phyloP scores from a whole-genome alignment of 2,888 invertebrate genomes.

The Apamea anceps region DNA sequence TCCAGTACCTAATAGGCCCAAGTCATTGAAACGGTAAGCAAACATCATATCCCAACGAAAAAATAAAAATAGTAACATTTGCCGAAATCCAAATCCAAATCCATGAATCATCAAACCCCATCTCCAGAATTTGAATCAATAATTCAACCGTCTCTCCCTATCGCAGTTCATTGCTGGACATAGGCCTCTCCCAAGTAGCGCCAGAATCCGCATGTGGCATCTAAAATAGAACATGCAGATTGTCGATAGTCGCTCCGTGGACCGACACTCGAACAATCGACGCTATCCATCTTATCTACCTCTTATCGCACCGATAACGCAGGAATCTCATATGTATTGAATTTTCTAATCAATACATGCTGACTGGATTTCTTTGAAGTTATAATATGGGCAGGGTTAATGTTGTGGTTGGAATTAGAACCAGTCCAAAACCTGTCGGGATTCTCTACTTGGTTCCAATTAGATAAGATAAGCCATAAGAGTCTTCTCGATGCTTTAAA shows the following conservation, averaged over 20 bases:
- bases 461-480: too few species aligned
- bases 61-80: not conserved
- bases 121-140: conserved; percentile 19
- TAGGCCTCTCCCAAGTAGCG: conserved; percentile 59
- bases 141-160: conserved; percentile 19
- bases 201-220: conserved; percentile 74
- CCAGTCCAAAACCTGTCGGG: conserved; percentile 27
- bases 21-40: not conserved
- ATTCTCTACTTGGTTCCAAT: conserved; percentile 25
- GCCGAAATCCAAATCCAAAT: not conserved
- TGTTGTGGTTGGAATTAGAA: conserved; percentile 32
- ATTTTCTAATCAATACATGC: conserved; percentile 57
- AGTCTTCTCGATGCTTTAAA: not conserved
- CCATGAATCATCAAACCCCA: not conserved
- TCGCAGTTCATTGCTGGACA: conserved; percentile 49
- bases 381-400: conserved; percentile 43
- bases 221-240: conserved; percentile 75
- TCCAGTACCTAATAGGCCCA: not conserved
- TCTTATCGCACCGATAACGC: conserved; percentile 71
- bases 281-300: conserved; percentile 69
- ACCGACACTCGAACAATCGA: conserved; percentile 65
- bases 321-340: conserved; percentile 52
- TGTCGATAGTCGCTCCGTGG: conserved; percentile 55
- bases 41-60: not conserved
- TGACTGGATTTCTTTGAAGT: conserved; percentile 46